Percentiles rank a stretch among this genome's conserved stretches.
Evolutionary conservation across 2,888 invertebrate genomes (phyloP).

Genomic region (Pollenia labialis): DNA sequence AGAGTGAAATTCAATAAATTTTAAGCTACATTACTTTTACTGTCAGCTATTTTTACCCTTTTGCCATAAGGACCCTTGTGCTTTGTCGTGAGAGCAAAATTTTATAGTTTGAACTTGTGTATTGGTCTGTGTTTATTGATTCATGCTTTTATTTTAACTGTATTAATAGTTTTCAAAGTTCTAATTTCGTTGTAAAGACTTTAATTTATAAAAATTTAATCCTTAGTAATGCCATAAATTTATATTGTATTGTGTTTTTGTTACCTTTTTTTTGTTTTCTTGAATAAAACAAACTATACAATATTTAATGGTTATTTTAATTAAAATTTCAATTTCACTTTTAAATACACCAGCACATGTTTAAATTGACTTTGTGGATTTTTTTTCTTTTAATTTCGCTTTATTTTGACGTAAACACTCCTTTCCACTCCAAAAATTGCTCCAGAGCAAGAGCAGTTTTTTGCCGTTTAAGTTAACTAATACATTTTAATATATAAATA

Average conservation of each 20-base stretch:
- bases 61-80: too few species aligned
- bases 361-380: conserved; percentile 48
- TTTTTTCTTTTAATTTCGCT: background rate
- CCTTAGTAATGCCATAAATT: conserved; percentile 30
- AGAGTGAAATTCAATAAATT: too few species aligned
- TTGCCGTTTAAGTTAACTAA: conserved; percentile 12
- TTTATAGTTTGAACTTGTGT: too few species aligned
- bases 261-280: conserved; percentile 67
- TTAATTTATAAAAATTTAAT: background rate
- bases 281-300: conserved; percentile 55
- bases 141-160: background rate
- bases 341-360: conserved; percentile 75
- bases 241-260: conserved; percentile 20
- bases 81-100: too few species aligned
- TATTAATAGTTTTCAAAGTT: background rate
- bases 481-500: background rate
- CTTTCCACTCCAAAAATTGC: conserved; percentile 60
- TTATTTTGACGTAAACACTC: conserved; percentile 45
- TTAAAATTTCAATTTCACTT: conserved; percentile 80
- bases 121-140: too few species aligned
- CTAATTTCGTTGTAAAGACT: background rate
- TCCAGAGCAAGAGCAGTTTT: conserved; percentile 47
- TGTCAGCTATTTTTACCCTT: too few species aligned
- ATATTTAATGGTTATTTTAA: conserved; percentile 74
- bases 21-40: too few species aligned